Evolutionary conservation across 2,888 invertebrate genomes (phyloP), one percentile per base, ranked within the genome.

Genomic region (Hyalella azteca): DNA sequence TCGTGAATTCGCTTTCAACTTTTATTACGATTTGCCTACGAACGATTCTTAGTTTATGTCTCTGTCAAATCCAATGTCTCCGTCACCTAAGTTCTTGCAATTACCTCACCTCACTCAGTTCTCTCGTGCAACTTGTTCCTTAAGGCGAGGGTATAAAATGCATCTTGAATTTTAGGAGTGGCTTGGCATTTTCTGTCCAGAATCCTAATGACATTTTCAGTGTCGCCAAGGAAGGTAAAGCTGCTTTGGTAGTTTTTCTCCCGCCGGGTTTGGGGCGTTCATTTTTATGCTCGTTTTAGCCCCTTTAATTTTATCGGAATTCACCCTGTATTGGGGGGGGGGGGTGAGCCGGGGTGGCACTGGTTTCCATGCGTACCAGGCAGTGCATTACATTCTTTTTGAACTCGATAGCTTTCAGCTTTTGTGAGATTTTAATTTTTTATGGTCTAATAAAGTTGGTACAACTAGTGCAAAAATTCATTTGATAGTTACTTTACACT

Each of bases 191-290:
- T 66, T 66, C 66, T 66, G 36, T 66, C 36, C 36, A 66, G 66
- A 66, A 66, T 66, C 66, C 66, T 66, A 66, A 66, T 66, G 66
- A 66, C 66, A 66, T 66, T 66, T 66, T 66, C 66, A 66, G 66
- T 36, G 66, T 66, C 66, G 66, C 32, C 66, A 29, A 36, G 66
- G 36, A 66, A 66, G 66, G 66, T 66, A 66, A 66, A 66, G 66
- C 66, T 66, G 36, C 66, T 66, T 66, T 66, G 66, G 66, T 66
- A 66, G 66, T 66, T 66, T 66, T 59, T 66, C 29, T 66, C 36
- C 66, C 29, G 66, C 66, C n/a, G 39, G 66, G 66, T 66, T 66
- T 66, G 66, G 36, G 36, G 36, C 66, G 32, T 36, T 39, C 66
- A 13, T 36, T 66, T 66, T 66, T 36, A 36, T 32, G 66, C 7